A percentile compares a stretch with the other conserved stretches of the same genome.
Evolutionary conservation across 2,797 vertebrate species (phyloP).

Genomic region (Buceros bicornis): DNA sequence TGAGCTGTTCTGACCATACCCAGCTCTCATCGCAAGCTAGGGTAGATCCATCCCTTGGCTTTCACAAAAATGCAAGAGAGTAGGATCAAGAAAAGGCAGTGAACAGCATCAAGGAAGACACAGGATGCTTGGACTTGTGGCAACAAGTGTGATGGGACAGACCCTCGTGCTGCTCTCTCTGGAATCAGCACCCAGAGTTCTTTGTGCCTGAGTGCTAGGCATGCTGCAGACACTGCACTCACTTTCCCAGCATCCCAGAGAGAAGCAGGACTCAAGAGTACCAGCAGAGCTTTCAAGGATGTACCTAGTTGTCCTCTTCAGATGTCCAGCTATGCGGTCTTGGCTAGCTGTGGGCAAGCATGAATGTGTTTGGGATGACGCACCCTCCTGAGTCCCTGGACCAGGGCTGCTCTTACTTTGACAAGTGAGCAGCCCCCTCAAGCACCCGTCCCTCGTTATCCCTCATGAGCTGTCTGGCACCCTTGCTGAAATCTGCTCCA

Average conservation of each 20-base stretch:
- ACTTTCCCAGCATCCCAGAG: not conserved
- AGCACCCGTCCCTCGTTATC: not conserved
- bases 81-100: not conserved
- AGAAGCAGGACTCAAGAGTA: not conserved
- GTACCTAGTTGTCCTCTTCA: not conserved
- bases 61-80: not conserved
- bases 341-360: not conserved
- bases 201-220: not conserved
- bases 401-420: not conserved
- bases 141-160: accelerated
- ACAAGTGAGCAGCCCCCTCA: not conserved
- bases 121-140: not conserved
- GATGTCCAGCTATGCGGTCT: not conserved
- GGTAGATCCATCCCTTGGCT: not conserved
- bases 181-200: not conserved
- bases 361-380: not conserved
- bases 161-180: not conserved
- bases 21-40: not conserved
- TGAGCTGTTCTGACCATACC: not conserved
- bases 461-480: not conserved
- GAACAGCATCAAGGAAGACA: not conserved
- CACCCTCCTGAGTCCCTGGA: not conserved
- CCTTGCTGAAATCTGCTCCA: not conserved
- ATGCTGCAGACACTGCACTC: not conserved
- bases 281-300: not conserved